Evolutionary conservation across 1,140 invertebrate species (phyloP).

Genomic region (Micrasema longulum): DNA sequence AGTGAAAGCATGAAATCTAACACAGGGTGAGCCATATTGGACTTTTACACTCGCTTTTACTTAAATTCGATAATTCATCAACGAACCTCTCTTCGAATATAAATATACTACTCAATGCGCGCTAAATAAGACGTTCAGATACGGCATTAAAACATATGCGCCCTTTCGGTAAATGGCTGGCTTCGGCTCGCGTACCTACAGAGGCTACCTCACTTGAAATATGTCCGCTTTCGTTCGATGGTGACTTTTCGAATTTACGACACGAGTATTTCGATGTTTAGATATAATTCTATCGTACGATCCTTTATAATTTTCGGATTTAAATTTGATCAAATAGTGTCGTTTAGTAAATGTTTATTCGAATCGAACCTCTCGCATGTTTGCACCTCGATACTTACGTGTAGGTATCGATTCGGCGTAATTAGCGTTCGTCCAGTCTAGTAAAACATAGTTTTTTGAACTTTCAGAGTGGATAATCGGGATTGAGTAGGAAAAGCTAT

Average conservation of each 20-base stretch:
- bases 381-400: too few relatives aligned
- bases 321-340: too few relatives aligned
- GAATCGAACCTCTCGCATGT: too few relatives aligned
- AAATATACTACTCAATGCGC: neutral
- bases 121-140: constrained; percentile 16
- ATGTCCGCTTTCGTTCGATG: constrained; percentile 44
- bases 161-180: constrained; percentile 37
- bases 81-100: constrained; percentile 13
- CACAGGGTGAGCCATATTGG: constrained; percentile 42
- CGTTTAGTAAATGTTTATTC: too few relatives aligned
- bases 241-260: constrained; percentile 43
- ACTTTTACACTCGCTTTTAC: constrained; percentile 36
- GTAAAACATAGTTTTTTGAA: constrained; percentile 22
- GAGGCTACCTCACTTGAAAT: constrained; percentile 44
- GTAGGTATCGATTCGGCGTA: constrained; percentile 40
- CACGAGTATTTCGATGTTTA: neutral
- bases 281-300: too few relatives aligned
- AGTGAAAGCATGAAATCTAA: constrained; percentile 48
- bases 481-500: constrained; percentile 35
- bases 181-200: constrained; percentile 38
- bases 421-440: constrained; percentile 11
- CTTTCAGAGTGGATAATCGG: neutral
- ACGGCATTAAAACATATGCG: constrained; percentile 46
- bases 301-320: too few relatives aligned
- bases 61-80: constrained; percentile 44